Conservation (phyloP, 2,888 invertebrate species). For the Biston betularia region DNA sequence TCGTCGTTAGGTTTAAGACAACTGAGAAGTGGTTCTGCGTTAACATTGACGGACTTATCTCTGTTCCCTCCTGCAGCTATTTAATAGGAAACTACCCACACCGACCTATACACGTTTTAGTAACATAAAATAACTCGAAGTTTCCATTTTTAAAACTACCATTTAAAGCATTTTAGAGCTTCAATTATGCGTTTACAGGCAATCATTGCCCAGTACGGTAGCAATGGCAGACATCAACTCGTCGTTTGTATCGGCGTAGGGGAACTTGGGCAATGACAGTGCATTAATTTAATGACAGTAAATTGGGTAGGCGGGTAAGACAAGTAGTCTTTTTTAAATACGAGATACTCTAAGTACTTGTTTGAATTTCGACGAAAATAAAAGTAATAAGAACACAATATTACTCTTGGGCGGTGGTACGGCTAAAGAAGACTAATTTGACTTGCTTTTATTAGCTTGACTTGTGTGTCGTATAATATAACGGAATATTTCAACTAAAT, state of each 20-base stretch:
- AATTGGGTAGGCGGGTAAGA: too few relatives aligned
- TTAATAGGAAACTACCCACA: neutral
- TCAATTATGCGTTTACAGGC: slow-evolving; percentile 22
- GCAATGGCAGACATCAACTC: slow-evolving; percentile 21
- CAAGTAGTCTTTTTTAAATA: too few relatives aligned
- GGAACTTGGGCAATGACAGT: neutral
- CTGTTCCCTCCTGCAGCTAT: too few relatives aligned
- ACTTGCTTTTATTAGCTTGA: too few relatives aligned
- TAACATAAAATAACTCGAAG: slow-evolving; percentile 1
- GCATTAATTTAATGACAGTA: neutral
- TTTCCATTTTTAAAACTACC: slow-evolving; percentile 23
- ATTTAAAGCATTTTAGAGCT: slow-evolving; percentile 6
- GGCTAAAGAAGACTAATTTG: too few relatives aligned
- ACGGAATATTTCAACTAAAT: too few relatives aligned
- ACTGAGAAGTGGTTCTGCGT: too few relatives aligned
- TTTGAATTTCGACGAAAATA: neutral
- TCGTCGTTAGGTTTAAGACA: too few relatives aligned
- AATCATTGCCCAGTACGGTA: slow-evolving; percentile 37
- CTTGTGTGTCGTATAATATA: too few relatives aligned
- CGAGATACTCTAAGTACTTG: neutral
- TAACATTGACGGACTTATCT: too few relatives aligned
- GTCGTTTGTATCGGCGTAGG: slow-evolving; percentile 14
- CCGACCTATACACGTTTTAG: neutral
- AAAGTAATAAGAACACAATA: too few relatives aligned
- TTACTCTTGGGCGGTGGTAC: too few relatives aligned